Evolutionary conservation across 2,797 vertebrate species (phyloP).

Genomic region (Acanthiza pusilla): DNA sequence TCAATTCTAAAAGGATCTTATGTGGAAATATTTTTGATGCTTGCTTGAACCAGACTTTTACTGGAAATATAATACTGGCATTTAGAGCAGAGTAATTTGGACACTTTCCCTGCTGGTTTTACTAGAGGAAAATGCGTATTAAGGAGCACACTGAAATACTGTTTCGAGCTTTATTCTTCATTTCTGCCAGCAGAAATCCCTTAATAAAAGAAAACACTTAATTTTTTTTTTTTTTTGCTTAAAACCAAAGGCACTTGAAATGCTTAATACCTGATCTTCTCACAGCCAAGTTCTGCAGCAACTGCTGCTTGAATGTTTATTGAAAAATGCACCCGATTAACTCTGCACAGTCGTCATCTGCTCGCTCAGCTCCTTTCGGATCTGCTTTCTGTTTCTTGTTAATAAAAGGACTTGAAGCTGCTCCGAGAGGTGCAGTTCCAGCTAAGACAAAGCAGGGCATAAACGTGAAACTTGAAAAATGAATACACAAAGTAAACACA

Average conservation of each 20-base stretch:
- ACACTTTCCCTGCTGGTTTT: conserved; percentile 78
- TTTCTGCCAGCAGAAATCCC: conserved; percentile 49
- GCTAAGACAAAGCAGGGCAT: not conserved
- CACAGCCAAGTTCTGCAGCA: not conserved
- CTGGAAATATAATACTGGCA: conserved; percentile 48
- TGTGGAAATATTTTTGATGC: conserved; percentile 54
- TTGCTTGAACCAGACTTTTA: conserved; percentile 16
- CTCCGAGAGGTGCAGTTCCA: not conserved
- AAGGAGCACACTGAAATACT: conserved; percentile 76
- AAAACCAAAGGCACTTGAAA: conserved; percentile 22
- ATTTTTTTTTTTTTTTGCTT: not conserved
- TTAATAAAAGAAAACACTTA: conserved; percentile 48
- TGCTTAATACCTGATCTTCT: not conserved
- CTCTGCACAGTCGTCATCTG: not conserved
- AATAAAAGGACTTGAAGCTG: not conserved
- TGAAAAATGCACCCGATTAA: not conserved
- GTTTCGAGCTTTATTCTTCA: conserved; percentile 59
- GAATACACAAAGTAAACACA: not conserved
- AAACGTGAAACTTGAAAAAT: not conserved
- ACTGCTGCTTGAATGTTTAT: not conserved
- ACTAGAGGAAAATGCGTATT: conserved; percentile 66
- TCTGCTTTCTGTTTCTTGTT: not conserved
- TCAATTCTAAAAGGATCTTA: not conserved
- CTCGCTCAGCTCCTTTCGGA: not conserved
- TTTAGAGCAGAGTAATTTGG: conserved; percentile 75